Conservation (phyloP, 2,888 invertebrate genomes). For the Heliconius erato region DNA sequence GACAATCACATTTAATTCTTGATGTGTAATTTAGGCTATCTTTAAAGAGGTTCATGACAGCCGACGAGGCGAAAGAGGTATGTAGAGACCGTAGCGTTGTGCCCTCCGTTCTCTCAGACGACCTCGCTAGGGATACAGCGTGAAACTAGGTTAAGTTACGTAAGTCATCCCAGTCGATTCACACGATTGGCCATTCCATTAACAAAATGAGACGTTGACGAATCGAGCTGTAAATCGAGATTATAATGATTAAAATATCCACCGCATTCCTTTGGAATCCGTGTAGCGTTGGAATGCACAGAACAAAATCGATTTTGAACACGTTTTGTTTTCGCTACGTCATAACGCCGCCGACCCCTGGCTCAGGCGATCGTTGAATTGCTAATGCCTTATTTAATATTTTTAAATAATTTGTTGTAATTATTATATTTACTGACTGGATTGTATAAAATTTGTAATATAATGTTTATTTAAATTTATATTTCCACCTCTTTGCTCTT, state of each 20-base stretch:
- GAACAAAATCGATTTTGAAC: slow-evolving; percentile 80
- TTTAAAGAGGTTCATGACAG: too few species aligned
- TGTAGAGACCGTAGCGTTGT: too few species aligned
- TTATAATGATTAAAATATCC: slow-evolving; percentile 81
- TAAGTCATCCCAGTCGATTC: slow-evolving; percentile 70
- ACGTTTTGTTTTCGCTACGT: slow-evolving; percentile 85
- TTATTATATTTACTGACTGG: background rate
- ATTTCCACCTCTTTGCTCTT: too few species aligned
- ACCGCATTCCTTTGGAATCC: slow-evolving; percentile 80
- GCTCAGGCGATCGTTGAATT: slow-evolving; percentile 5
- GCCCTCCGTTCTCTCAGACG: too few species aligned
- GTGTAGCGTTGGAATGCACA: slow-evolving; percentile 82
- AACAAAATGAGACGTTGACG: slow-evolving; percentile 84
- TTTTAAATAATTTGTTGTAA: slow-evolving; percentile 11
- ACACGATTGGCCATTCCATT: slow-evolving; percentile 83
- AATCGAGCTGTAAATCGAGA: slow-evolving; percentile 83
- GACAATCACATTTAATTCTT: slow-evolving; percentile 36
- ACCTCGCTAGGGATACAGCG: too few species aligned
- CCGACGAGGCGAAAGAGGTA: too few species aligned
- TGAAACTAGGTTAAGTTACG: too few species aligned
- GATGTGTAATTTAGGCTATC: background rate
- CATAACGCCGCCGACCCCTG: slow-evolving; percentile 75
- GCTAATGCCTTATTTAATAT: slow-evolving; percentile 18
- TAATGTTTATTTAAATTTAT: too few species aligned
- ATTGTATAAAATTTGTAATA: background rate